Conservation (phyloP, 2,797 vertebrate genomes). For the Acropternis orthonyx region DNA sequence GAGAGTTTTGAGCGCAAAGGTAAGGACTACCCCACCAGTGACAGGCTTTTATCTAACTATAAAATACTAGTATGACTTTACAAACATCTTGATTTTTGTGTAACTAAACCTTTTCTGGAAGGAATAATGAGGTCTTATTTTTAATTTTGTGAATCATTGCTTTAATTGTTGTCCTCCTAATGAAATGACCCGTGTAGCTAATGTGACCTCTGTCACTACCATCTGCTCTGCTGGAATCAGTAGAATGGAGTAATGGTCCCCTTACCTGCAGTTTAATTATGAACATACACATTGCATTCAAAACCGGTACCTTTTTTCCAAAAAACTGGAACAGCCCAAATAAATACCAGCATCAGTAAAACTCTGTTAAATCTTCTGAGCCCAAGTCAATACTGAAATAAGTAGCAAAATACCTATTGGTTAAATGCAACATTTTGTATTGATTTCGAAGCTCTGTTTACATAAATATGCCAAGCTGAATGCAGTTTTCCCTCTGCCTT, state of each 20-base stretch:
- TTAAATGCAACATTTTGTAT: neutral
- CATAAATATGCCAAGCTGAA: neutral
- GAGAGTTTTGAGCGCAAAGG: slow-evolving; percentile 99
- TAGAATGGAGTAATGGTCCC: neutral
- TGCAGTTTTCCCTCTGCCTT: neutral
- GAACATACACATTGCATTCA: neutral
- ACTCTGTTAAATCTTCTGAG: neutral
- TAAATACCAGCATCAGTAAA: neutral
- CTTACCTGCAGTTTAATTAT: neutral
- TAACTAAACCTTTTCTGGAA: neutral
- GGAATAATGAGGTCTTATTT: neutral
- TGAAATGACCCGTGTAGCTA: neutral
- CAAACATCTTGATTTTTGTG: neutral
- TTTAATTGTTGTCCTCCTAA: neutral
- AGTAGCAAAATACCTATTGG: neutral
- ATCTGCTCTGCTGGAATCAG: neutral
- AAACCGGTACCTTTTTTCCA: neutral
- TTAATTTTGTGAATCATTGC: neutral
- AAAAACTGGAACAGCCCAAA: neutral
- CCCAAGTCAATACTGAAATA: neutral
- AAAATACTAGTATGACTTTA: neutral
- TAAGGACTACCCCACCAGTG: slow-evolving; percentile 49
- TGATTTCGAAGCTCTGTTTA: neutral
- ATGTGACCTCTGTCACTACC: neutral
- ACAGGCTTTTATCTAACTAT: neutral